Evolutionary conservation across 2,113 vertebrate genomes (phyloP).

Genomic region (Platanista minor): DNA sequence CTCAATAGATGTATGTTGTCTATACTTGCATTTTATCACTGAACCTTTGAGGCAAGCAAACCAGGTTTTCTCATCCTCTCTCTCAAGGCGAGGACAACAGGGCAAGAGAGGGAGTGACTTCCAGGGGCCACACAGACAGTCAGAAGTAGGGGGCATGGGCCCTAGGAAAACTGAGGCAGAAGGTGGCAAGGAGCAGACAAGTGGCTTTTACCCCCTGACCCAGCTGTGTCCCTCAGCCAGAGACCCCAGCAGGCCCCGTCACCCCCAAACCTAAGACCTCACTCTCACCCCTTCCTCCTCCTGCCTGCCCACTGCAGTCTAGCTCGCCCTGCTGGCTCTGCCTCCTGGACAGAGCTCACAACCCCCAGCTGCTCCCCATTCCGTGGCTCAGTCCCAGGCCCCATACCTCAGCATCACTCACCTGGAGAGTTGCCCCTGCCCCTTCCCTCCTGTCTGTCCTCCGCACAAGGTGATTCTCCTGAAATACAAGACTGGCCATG

Average conservation of each 20-base stretch:
- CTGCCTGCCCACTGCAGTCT: background rate
- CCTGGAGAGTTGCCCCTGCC: background rate
- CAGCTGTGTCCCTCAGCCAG: background rate
- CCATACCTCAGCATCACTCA: background rate
- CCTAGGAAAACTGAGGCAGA: background rate
- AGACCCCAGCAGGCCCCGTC: background rate
- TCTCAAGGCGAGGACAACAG: background rate
- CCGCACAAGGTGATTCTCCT: background rate
- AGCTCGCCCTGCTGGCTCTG: background rate
- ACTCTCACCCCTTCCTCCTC: background rate
- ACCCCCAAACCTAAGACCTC: background rate
- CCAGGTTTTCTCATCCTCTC: conserved; percentile 7
- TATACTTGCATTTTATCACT: background rate
- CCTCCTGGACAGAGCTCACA: background rate
- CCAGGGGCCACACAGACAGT: background rate
- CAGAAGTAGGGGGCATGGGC: background rate
- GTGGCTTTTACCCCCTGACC: background rate
- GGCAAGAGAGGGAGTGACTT: background rate
- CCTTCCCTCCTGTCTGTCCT: background rate
- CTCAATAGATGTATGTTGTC: background rate
- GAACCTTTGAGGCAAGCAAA: conserved; percentile 33
- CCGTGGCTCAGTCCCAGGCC: background rate
- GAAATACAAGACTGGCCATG: background rate
- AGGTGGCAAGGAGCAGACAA: background rate
- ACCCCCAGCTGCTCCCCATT: too few relatives aligned